A percentile compares a stretch with the other conserved stretches of the same genome.
These are phyloP conservation scores for Muscidifurax raptorellus DNA, from an alignment of 1,140 invertebrate genomes.

Conservation along the genomic window DNA sequence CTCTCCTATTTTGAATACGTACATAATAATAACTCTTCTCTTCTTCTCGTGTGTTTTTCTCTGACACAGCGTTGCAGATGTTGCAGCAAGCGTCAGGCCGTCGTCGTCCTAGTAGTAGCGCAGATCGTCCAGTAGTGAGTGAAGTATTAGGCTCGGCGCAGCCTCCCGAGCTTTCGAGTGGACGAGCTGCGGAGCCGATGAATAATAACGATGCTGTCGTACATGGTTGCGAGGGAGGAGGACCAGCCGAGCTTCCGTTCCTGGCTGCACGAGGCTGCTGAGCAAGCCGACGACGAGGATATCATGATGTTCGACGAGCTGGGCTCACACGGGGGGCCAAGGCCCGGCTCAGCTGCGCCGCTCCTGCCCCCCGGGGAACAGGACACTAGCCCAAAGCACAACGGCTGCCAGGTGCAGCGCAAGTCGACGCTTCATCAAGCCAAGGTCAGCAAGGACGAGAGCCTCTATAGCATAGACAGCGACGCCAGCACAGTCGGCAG, in stretches of 20 bases:
- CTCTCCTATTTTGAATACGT: no score
- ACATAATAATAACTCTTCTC: background rate
- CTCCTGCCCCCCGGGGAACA: slow-evolving; percentile 51
- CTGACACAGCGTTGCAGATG: background rate
- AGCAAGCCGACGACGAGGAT: slow-evolving; percentile 41
- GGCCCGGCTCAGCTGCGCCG: slow-evolving; percentile 46
- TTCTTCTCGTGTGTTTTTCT: no score
- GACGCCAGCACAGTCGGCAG: slow-evolving; percentile 72
- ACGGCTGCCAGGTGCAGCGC: slow-evolving; percentile 60
- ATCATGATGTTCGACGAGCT: background rate
- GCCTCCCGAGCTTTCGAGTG: background rate
- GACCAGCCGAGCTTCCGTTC: slow-evolving; percentile 68
- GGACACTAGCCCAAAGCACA: slow-evolving; percentile 57
- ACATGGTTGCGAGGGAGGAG: slow-evolving; percentile 74
- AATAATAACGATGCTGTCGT: slow-evolving; percentile 71
- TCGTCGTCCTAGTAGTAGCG: background rate
- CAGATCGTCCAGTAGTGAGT: no score
- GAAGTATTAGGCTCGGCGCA: no score
- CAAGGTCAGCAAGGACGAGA: slow-evolving; percentile 72
- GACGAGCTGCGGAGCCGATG: background rate
- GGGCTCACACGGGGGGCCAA: background rate
- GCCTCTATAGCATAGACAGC: slow-evolving; percentile 73
- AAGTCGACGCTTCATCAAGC: slow-evolving; percentile 70
- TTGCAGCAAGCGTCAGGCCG: background rate
- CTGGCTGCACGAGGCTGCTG: background rate